These are phyloP conservation scores for Eupristina koningsbergeri DNA, from an alignment of 1,140 invertebrate species.

Conservation along the genomic window DNA sequence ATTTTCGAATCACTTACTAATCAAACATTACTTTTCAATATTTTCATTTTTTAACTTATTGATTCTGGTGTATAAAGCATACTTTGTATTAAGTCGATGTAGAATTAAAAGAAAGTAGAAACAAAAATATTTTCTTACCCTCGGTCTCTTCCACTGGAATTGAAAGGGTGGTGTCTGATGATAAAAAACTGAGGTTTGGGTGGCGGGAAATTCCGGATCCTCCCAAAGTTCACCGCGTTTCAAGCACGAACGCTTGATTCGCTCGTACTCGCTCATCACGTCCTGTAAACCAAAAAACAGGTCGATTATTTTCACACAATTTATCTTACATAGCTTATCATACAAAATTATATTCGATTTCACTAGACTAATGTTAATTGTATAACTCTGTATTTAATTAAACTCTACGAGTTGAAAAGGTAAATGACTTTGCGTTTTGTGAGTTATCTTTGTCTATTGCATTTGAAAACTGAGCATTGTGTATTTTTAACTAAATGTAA, in stretches of 20 bases:
- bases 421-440: neutral
- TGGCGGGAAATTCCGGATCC: slow-evolving; percentile 91
- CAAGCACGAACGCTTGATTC: slow-evolving; percentile 84
- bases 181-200: slow-evolving; percentile 91
- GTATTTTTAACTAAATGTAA: too few relatives aligned
- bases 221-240: slow-evolving; percentile 90
- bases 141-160: slow-evolving; percentile 93
- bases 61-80: too few relatives aligned
- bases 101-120: neutral
- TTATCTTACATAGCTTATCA: neutral
- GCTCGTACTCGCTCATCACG: slow-evolving; percentile 84
- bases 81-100: too few relatives aligned
- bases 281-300: slow-evolving; percentile 61
- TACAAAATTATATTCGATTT: neutral
- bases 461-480: too few relatives aligned
- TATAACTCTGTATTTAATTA: too few relatives aligned
- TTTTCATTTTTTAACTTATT: too few relatives aligned
- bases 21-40: too few relatives aligned
- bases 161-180: slow-evolving; percentile 93
- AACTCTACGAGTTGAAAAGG: too few relatives aligned
- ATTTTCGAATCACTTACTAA: too few relatives aligned
- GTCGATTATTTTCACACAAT: too few relatives aligned
- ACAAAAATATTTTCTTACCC: slow-evolving; percentile 74
- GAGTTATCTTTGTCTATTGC: too few relatives aligned
- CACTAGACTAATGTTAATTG: neutral